Evolutionary conservation across 2,113 vertebrate genomes (phyloP).

Genomic region (Pseudopodoces humilis): DNA sequence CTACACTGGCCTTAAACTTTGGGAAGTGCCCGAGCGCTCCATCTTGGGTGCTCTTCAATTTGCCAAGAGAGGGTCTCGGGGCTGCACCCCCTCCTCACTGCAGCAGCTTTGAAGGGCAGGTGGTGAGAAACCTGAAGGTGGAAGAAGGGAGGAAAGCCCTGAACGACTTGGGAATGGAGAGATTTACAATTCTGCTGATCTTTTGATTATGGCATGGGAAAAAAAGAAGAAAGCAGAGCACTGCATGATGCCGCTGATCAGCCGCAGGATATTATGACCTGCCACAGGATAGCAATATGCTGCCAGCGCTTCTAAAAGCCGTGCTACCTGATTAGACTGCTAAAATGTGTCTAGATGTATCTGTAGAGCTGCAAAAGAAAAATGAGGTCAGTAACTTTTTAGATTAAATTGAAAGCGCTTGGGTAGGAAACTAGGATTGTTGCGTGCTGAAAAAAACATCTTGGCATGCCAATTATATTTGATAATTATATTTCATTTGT

Average conservation of each 20-base stretch:
- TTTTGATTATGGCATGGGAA: constrained; percentile 49
- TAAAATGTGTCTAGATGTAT: constrained; percentile 32
- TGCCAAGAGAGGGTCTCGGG: accelerated
- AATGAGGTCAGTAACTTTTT: constrained; percentile 66
- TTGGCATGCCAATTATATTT: constrained; percentile 32
- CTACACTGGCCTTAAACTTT: neutral
- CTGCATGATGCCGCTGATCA: constrained; percentile 38
- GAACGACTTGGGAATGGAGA: neutral
- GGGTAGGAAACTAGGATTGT: neutral
- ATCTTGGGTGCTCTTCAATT: accelerated
- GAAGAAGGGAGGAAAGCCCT: neutral
- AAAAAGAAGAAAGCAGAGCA: constrained; percentile 21
- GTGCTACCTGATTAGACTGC: constrained; percentile 66
- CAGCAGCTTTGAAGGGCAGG: neutral
- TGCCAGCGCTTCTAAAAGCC: constrained; percentile 56
- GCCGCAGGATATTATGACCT: constrained; percentile 64
- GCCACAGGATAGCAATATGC: constrained; percentile 47
- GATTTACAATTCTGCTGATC: constrained; percentile 41
- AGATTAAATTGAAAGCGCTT: constrained; percentile 56
- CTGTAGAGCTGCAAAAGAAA: constrained; percentile 30
- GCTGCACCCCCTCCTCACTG: neutral
- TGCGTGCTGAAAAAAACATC: neutral
- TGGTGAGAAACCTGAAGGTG: neutral
- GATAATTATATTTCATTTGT: constrained; percentile 43
- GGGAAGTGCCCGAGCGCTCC: neutral